Percentiles rank a stretch among this genome's conserved stretches.
Conservation (phyloP, 2,888 invertebrate genomes). For the Polylopha cassiicola region DNA sequence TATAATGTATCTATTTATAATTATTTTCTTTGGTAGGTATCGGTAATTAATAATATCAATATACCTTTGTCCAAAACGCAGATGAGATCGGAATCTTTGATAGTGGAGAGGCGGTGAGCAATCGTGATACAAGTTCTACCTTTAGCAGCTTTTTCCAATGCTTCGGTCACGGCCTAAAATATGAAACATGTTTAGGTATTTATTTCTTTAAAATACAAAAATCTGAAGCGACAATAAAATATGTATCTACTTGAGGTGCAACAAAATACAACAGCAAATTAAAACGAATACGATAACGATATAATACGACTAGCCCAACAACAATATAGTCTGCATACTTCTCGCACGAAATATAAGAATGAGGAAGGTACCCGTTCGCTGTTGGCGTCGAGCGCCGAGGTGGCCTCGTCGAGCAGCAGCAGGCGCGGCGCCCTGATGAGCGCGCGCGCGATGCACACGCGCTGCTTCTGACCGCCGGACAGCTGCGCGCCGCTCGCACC, state of each 20-base stretch:
- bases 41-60: no score
- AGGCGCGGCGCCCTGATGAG: constrained; percentile 81
- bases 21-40: no score
- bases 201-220: no score
- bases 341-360: constrained; percentile 82
- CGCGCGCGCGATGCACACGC: constrained; percentile 85
- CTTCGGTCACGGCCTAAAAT: constrained; percentile 85
- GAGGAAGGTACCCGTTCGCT: constrained; percentile 77
- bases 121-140: constrained; percentile 91
- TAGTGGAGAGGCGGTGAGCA: constrained; percentile 90
- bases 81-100: no score
- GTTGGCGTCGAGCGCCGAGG: constrained; percentile 81
- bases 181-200: constrained; percentile 6
- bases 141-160: constrained; percentile 86
- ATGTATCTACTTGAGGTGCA: constrained; percentile 84
- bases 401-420: constrained; percentile 82
- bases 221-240: constrained; percentile 60
- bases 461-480: constrained; percentile 84
- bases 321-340: constrained; percentile 83
- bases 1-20: no score
- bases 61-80: no score
- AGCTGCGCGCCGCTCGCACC: constrained; percentile 83
- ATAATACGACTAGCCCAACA: no score
- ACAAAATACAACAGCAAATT: no score
- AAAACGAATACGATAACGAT: no score